Percentiles rank a stretch among this genome's conserved stretches.
Conservation (phyloP, 2,797 vertebrate genomes). For the Pseudochaenichthys georgianus region DNA sequence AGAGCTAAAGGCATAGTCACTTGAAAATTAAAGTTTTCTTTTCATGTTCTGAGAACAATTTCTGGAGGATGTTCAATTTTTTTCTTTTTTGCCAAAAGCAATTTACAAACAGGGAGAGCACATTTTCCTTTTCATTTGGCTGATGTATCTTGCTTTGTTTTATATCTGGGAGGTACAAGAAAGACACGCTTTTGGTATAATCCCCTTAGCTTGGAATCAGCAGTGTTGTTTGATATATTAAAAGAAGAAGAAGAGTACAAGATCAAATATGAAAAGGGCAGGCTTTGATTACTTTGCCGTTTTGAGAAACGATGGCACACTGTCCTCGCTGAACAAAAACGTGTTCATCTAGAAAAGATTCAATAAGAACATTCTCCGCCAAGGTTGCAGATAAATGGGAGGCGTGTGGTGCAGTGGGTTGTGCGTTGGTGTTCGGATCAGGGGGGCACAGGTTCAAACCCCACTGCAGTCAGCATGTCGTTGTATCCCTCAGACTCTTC, state of each 20-base stretch:
- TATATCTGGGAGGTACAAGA: slow-evolving; percentile 73
- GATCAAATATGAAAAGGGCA: slow-evolving; percentile 39
- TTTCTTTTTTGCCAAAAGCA: slow-evolving; percentile 60
- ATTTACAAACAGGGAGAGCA: slow-evolving; percentile 59
- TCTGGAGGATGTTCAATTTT: slow-evolving; percentile 55
- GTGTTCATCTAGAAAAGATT: slow-evolving; percentile 41
- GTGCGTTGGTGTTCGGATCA: no score
- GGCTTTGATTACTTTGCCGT: slow-evolving; percentile 61
- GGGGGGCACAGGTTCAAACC: no score
- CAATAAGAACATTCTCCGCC: background rate
- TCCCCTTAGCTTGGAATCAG: slow-evolving; percentile 71
- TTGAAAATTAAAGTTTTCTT: slow-evolving; percentile 64
- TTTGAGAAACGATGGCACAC: slow-evolving; percentile 44
- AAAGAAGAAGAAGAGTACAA: slow-evolving; percentile 40
- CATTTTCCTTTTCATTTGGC: slow-evolving; percentile 66
- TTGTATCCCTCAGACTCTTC: no score
- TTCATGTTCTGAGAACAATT: slow-evolving; percentile 68
- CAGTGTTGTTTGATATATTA: slow-evolving; percentile 56
- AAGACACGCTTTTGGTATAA: slow-evolving; percentile 72
- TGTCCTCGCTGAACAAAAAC: slow-evolving; percentile 36
- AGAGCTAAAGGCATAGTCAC: slow-evolving; percentile 54
- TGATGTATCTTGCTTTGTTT: slow-evolving; percentile 73
- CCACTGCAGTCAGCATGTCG: no score
- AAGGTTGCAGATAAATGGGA: slow-evolving; percentile 21
- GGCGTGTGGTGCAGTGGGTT: no score